phyloP scores from a whole-genome alignment of 2,113 vertebrate genomes.

The Pteruthius melanotis region DNA sequence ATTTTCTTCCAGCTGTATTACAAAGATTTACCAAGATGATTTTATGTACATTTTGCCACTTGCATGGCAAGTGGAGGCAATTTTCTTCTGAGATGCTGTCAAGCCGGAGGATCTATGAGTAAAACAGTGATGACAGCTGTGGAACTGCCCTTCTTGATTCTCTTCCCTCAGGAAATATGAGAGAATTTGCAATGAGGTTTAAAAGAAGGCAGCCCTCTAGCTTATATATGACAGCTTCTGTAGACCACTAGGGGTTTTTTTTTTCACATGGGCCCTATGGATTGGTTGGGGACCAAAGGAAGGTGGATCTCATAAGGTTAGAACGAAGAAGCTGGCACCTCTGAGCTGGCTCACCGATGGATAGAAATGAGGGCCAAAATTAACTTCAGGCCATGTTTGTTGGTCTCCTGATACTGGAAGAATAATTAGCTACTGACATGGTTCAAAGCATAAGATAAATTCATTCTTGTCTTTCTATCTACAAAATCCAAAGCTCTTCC shows the following conservation, averaged over 20 bases:
- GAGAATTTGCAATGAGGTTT: background rate
- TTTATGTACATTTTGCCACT: background rate
- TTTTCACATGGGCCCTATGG: background rate
- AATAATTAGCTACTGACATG: background rate
- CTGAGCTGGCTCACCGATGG: background rate
- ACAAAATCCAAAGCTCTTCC: background rate
- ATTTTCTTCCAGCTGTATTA: background rate
- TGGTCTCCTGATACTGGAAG: background rate
- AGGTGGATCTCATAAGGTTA: background rate
- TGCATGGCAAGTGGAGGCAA: background rate
- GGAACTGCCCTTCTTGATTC: background rate
- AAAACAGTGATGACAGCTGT: background rate
- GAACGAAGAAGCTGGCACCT: background rate
- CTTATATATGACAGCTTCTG: background rate
- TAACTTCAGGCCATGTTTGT: background rate
- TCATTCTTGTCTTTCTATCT: background rate
- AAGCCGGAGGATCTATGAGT: background rate
- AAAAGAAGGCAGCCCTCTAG: background rate
- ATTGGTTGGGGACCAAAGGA: background rate
- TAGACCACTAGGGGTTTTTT: background rate
- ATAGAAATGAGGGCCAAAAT: background rate
- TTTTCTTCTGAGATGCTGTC: background rate
- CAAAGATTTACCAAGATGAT: background rate
- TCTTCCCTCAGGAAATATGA: slow-evolving; percentile 5
- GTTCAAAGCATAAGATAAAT: background rate